phyloP scores from a whole-genome alignment of 2,888 invertebrate genomes.

The Noctuana brunneofusca region DNA sequence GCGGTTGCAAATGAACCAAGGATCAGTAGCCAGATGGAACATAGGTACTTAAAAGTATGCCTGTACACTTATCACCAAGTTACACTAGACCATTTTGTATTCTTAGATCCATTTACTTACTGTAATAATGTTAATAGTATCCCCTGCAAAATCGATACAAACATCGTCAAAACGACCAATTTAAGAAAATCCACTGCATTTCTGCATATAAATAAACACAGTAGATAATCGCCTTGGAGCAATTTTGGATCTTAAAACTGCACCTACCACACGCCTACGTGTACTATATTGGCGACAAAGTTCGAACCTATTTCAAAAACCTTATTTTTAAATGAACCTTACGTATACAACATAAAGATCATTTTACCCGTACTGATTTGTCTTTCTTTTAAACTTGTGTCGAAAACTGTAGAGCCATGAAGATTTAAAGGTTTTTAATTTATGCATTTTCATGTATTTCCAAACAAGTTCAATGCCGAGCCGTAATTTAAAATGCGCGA shows the following conservation, averaged over 20 bases:
- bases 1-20: too few relatives aligned
- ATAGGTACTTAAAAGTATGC: too few relatives aligned
- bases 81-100: too few relatives aligned
- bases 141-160: not conserved
- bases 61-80: too few relatives aligned
- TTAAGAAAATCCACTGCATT: not conserved
- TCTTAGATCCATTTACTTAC: too few relatives aligned
- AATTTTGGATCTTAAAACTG: slow-evolving; percentile 26
- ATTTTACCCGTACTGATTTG: not conserved
- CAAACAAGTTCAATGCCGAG: slow-evolving; percentile 41
- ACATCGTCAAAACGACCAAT: not conserved
- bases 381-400: not conserved
- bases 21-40: too few relatives aligned
- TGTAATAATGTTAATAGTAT: too few relatives aligned
- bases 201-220: slow-evolving; percentile 19
- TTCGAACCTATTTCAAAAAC: not conserved
- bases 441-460: slow-evolving; percentile 37
- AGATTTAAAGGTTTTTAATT: slow-evolving; percentile 7
- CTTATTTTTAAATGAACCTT: not conserved
- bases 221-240: not conserved
- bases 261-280: slow-evolving; percentile 31
- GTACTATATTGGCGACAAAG: not conserved
- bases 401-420: not conserved
- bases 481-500: not conserved
- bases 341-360: not conserved